Base-by-base conservation (phyloP, 2,113 vertebrate genomes). In the Sterna hirundo region DNA sequence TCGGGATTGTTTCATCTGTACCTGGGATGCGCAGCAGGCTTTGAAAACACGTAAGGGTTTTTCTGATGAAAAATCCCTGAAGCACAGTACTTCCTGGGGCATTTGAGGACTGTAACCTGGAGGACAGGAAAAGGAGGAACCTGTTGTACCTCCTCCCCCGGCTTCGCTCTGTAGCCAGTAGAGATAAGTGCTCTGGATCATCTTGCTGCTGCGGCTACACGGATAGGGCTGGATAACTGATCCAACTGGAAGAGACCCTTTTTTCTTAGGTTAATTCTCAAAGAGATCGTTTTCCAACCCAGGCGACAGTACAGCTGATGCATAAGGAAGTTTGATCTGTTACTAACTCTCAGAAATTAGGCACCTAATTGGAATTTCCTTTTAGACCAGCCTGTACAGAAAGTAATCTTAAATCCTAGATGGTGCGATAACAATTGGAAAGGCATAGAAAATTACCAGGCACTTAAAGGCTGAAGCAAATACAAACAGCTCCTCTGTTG, bases 81-180 rank as follows among this genome's bases (percentile, higher is more conserved):
- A 29, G 54, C 5, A 2, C 46, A 42, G 26, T 36, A 34, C 26
- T 10, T 51, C 15, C 6, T 1, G 0, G 27, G 42, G 22, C 15
- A 38, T 21, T 21, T 1, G 2, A 68, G 40, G 54, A 25, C 13
- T 5, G 42, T 7, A 44, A 40, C 26, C n/a, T 11, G 7, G 38
- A 40, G 52, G 5, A 20, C 60, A 34, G 60, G n/a, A 38, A 26
- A 34, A 55, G 11, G 13, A 80, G 26, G 40, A 75, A 44, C 17
- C 47, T 15, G 27, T 10, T 1, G 0, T 8, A 61, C 40, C 26
- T 44, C 47, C 60, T 21, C 7, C 7, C 30, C 20, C 1, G 60
- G 30, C n/a, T 61, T 32, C 1, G 0, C 12, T 42, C 52, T 34
- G 22, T 6, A 68, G 40, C 26, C 68, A 38, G 83, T 8, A 40